Conservation (phyloP, 2,888 invertebrate genomes). For the Griposia aprilina region DNA sequence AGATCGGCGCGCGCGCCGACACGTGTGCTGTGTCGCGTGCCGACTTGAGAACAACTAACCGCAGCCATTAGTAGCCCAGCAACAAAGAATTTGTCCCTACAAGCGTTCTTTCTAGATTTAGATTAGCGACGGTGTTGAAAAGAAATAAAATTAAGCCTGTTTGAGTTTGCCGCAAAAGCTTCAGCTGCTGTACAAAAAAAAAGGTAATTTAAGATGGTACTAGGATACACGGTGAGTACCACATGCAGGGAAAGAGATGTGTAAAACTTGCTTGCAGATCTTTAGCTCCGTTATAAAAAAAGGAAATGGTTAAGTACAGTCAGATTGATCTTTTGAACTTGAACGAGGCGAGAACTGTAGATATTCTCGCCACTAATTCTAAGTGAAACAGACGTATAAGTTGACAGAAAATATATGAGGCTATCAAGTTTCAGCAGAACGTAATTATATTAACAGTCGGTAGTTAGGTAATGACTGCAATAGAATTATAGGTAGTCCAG, state of each 20-base stretch:
- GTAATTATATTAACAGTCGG: not conserved
- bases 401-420: slow-evolving; percentile 4
- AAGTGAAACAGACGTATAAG: not conserved
- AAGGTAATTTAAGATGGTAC: slow-evolving; percentile 46
- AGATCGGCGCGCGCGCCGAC: slow-evolving; percentile 82
- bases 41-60: slow-evolving; percentile 70
- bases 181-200: slow-evolving; percentile 40
- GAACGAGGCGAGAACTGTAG: slow-evolving; percentile 8
- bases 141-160: slow-evolving; percentile 64
- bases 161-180: slow-evolving; percentile 54
- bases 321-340: slow-evolving; percentile 12
- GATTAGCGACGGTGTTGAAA: slow-evolving; percentile 69
- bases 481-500: not conserved
- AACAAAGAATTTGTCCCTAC: slow-evolving; percentile 73
- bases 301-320: not conserved
- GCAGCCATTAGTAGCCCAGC: slow-evolving; percentile 75
- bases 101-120: slow-evolving; percentile 70
- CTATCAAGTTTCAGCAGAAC: not conserved
- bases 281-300: slow-evolving; percentile 13
- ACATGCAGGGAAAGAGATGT: slow-evolving; percentile 23
- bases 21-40: slow-evolving; percentile 86
- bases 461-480: not conserved
- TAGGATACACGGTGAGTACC: slow-evolving; percentile 47
- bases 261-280: slow-evolving; percentile 16
- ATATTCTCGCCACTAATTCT: not conserved